These are phyloP conservation scores for Tigriopus californicus DNA, from an alignment of 2,888 invertebrate species.

Conservation along the genomic window DNA sequence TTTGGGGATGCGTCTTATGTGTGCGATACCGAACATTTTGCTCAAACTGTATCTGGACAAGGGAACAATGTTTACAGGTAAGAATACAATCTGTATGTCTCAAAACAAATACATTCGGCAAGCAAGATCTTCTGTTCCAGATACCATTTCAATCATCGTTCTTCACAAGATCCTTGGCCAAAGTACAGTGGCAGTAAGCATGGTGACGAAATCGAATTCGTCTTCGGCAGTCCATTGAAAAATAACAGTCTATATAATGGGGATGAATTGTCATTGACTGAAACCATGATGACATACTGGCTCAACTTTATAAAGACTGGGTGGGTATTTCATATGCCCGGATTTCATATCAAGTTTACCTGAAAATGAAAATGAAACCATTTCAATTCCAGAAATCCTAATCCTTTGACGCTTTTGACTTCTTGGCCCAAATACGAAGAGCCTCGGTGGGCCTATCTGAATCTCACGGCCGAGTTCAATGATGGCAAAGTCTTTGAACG, in stretches of 20 bases:
- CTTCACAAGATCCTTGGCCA: conserved; percentile 11
- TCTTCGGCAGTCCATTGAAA: background rate
- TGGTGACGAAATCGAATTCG: background rate
- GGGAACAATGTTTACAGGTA: conserved; percentile 53
- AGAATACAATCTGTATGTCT: too few species aligned
- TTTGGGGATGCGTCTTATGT: conserved; percentile 90
- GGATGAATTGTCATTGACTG: background rate
- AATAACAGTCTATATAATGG: background rate
- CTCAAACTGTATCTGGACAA: conserved; percentile 57
- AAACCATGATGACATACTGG: background rate
- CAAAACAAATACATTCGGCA: too few species aligned
- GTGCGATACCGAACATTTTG: conserved; percentile 76
- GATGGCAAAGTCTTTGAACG: background rate
- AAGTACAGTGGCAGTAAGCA: background rate
- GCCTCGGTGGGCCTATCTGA: background rate
- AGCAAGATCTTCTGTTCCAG: background rate
- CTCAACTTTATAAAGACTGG: background rate
- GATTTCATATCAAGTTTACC: background rate
- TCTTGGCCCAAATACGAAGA: background rate
- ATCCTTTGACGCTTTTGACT: background rate
- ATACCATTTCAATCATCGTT: conserved; percentile 7
- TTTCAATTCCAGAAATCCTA: background rate
- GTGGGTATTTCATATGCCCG: background rate
- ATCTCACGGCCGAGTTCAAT: background rate
- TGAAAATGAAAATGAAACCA: too few species aligned